These are phyloP conservation scores for Athalia circularis DNA, from an alignment of 2,888 invertebrate genomes.

Conservation along the genomic window DNA sequence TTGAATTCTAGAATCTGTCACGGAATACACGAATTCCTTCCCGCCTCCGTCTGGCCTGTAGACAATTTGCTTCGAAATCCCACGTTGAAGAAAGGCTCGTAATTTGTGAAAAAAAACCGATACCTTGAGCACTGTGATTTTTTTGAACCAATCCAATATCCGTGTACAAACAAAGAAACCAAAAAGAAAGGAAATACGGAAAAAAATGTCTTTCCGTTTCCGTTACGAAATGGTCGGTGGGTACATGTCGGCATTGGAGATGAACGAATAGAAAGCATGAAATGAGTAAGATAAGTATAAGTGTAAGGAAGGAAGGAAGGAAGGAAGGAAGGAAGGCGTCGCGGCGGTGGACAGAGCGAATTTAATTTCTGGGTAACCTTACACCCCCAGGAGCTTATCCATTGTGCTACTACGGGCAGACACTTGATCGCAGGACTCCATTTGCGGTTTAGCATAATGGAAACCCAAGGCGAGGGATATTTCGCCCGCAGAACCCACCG, in stretches of 20 bases:
- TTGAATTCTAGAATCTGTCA: no score
- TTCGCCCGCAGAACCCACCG: constrained; percentile 45
- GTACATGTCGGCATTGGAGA: neutral
- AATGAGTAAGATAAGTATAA: no score
- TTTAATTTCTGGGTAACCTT: constrained; percentile 73
- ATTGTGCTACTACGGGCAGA: constrained; percentile 67
- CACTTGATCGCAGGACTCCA: constrained; percentile 74
- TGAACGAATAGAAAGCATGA: neutral
- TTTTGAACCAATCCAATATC: neutral
- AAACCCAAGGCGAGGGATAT: constrained; percentile 67
- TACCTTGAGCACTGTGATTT: neutral
- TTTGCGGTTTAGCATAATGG: constrained; percentile 74
- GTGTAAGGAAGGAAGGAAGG: neutral
- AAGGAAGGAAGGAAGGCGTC: neutral
- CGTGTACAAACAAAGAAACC: neutral
- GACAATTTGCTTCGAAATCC: no score
- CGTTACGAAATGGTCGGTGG: no score
- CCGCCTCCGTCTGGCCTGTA: no score
- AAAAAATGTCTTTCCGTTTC: neutral
- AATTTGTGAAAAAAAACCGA: neutral
- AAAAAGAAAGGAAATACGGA: neutral
- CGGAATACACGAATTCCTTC: no score
- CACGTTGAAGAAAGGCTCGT: no score
- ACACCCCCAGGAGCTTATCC: constrained; percentile 70
- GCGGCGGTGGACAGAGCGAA: constrained; percentile 56